Evolutionary conservation across 2,888 invertebrate species (phyloP).

Genomic region (Prosapia bicincta): DNA sequence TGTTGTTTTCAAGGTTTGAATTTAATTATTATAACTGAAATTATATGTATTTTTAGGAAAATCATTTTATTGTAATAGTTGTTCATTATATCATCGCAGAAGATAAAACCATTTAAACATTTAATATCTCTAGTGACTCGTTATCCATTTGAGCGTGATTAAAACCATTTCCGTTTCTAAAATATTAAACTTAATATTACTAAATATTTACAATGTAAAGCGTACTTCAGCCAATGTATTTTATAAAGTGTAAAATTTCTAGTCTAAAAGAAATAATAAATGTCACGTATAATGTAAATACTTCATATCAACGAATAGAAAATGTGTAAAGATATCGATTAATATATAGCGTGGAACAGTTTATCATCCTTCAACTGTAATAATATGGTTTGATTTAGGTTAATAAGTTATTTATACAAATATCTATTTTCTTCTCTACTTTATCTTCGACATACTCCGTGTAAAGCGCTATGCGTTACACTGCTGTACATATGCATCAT

Average conservation of each 20-base stretch:
- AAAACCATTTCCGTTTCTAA: too few relatives aligned
- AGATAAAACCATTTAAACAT: too few relatives aligned
- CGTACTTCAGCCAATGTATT: too few relatives aligned
- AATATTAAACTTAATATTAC: too few relatives aligned
- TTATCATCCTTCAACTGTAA: background rate
- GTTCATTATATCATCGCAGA: too few relatives aligned
- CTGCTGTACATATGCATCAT: slow-evolving; percentile 17
- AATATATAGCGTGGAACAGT: background rate
- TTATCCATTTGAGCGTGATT: too few relatives aligned
- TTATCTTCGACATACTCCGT: background rate
- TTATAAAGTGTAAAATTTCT: background rate
- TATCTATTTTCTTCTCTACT: background rate
- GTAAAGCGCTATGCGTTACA: background rate
- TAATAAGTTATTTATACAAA: background rate
- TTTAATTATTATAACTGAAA: too few relatives aligned
- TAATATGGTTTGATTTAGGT: background rate
- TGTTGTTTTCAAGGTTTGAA: too few relatives aligned
- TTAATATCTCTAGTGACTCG: too few relatives aligned
- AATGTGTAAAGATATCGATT: background rate
- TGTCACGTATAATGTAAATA: background rate
- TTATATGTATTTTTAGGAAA: too few relatives aligned
- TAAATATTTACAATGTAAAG: too few relatives aligned
- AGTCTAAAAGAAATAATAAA: background rate
- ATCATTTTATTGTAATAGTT: too few relatives aligned
- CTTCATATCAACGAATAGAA: background rate